phyloP scores from a whole-genome alignment of 2,888 invertebrate genomes.

The Cephus nigrinus region DNA sequence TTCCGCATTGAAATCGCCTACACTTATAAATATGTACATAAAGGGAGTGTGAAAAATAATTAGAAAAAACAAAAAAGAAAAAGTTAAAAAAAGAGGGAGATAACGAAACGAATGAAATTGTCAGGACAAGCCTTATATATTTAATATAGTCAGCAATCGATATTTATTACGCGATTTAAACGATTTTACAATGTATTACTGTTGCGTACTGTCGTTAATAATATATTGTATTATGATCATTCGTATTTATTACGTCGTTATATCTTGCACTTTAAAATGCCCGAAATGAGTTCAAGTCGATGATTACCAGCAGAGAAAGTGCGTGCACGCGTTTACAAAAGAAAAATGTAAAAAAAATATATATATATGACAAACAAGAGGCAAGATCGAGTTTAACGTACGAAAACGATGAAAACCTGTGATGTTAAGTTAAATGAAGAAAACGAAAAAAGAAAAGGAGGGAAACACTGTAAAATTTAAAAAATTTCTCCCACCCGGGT shows the following conservation, averaged over 20 bases:
- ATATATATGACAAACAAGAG: too few species aligned
- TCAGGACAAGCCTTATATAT: constrained; percentile 33
- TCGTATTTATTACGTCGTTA: constrained; percentile 22
- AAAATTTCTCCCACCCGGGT: too few species aligned
- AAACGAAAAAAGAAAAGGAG: too few species aligned
- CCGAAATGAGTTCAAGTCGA: constrained; percentile 25
- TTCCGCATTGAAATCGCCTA: constrained; percentile 31
- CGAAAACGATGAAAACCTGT: constrained; percentile 24
- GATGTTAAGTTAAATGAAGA: constrained; percentile 17
- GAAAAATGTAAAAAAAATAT: too few species aligned
- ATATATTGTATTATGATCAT: constrained; percentile 13
- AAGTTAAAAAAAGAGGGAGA: neutral
- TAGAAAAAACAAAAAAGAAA: constrained; percentile 11
- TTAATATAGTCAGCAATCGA: constrained; percentile 34
- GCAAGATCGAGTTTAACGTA: too few species aligned
- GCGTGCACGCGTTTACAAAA: constrained; percentile 19
- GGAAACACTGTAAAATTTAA: too few species aligned
- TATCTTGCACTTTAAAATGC: constrained; percentile 27
- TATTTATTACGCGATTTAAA: constrained; percentile 24
- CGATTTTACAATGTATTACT: neutral
- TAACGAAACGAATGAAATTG: constrained; percentile 1
- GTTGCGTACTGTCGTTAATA: constrained; percentile 8
- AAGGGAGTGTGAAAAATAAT: constrained; percentile 13
- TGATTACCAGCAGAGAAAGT: constrained; percentile 24
- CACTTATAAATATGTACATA: constrained; percentile 36